Evolutionary conservation across 2,797 vertebrate species (phyloP).

Genomic region (Enteromius fasciolatus): DNA sequence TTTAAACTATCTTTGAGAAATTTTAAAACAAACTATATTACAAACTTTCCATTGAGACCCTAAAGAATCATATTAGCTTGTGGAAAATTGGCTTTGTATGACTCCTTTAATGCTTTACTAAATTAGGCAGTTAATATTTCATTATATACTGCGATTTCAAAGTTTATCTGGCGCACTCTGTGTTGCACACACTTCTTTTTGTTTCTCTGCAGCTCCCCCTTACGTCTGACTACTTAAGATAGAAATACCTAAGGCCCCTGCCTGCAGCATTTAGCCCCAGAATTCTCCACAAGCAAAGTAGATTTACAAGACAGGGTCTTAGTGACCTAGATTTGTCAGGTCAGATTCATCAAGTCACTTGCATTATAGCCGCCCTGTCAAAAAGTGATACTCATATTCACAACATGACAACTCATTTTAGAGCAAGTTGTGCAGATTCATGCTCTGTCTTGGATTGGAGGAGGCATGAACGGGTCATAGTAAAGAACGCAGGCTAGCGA

Average conservation of each 20-base stretch:
- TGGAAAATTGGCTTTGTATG: too few species aligned
- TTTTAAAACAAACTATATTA: too few species aligned
- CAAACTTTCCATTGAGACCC: too few species aligned
- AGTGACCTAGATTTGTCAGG: slow-evolving; percentile 60
- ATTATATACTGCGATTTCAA: background rate
- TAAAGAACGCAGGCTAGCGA: slow-evolving; percentile 15
- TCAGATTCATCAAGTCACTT: slow-evolving; percentile 51
- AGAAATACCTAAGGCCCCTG: background rate
- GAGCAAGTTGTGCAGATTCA: slow-evolving; percentile 27
- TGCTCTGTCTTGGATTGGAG: background rate
- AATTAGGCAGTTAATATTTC: background rate
- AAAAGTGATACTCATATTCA: slow-evolving; percentile 41
- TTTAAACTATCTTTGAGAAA: too few species aligned
- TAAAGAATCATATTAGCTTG: too few species aligned
- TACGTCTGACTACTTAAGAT: slow-evolving; percentile 37
- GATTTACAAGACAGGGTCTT: slow-evolving; percentile 31
- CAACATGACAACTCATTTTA: slow-evolving; percentile 45
- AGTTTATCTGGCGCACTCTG: background rate
- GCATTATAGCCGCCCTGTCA: slow-evolving; percentile 39
- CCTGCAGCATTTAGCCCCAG: slow-evolving; percentile 23
- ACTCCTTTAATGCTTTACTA: background rate
- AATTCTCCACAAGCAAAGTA: slow-evolving; percentile 18
- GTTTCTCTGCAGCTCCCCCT: slow-evolving; percentile 41
- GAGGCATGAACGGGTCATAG: slow-evolving; percentile 8
- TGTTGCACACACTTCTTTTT: slow-evolving; percentile 4